Evolutionary conservation across 2,113 vertebrate species (phyloP).

Genomic region (Labeo rohita): DNA sequence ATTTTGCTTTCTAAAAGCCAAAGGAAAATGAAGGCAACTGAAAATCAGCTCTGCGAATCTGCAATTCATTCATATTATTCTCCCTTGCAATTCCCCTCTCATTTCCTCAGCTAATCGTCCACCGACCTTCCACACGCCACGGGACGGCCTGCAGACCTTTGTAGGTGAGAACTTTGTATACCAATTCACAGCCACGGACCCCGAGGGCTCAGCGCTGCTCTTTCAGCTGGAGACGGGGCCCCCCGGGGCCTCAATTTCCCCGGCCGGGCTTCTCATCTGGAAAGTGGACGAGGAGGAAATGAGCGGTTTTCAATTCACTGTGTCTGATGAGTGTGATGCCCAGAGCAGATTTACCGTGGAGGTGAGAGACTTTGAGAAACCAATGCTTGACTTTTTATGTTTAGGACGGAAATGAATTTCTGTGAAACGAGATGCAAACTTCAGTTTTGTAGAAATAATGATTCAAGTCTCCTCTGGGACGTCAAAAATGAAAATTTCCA

Average conservation of each 20-base stretch:
- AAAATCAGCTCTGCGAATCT: not conserved
- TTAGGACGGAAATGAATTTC: not conserved
- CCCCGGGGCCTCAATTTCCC: slow-evolving; percentile 72
- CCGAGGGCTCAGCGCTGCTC: slow-evolving; percentile 80
- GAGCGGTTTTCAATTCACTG: slow-evolving; percentile 71
- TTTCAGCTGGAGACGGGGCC: slow-evolving; percentile 79
- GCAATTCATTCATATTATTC: slow-evolving; percentile 37
- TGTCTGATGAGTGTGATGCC: slow-evolving; percentile 78
- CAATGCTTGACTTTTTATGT: not conserved
- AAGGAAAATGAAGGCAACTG: not conserved
- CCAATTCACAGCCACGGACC: slow-evolving; percentile 78
- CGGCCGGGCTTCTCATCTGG: slow-evolving; percentile 83
- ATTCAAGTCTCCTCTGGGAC: not conserved
- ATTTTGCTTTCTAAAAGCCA: too few relatives aligned
- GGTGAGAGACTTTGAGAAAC: slow-evolving; percentile 64
- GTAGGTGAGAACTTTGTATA: slow-evolving; percentile 84
- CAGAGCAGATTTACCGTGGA: slow-evolving; percentile 74
- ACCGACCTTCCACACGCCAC: slow-evolving; percentile 76
- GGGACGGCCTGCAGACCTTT: slow-evolving; percentile 74
- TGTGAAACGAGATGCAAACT: not conserved
- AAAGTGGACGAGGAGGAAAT: slow-evolving; percentile 67
- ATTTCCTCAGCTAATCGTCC: slow-evolving; percentile 74
- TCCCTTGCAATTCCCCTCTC: slow-evolving; percentile 12
- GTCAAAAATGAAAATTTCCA: too few relatives aligned
- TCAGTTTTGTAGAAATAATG: not conserved